Evolutionary conservation across 1,140 invertebrate genomes (phyloP), one percentile per base, ranked within the genome.

Genomic region (Wiebesia pumilae): DNA sequence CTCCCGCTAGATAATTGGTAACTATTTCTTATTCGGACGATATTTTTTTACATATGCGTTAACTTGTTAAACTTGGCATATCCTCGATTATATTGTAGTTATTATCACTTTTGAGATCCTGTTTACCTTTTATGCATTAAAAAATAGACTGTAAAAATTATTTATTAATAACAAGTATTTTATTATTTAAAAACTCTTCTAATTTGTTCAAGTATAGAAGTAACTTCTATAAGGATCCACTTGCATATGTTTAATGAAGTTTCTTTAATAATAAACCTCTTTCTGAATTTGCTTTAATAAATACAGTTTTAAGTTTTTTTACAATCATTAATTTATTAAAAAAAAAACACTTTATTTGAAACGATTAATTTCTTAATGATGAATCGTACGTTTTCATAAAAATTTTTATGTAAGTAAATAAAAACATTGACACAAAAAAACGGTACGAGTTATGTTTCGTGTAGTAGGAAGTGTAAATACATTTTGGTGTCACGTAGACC

Each of bases 1-100:
- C 87, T 88, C 86, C 88, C 79, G 51, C 86, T 89, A 86, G 82
- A 54, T 89, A 90, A 90, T 91, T 88, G 88, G 87, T 80, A 21
- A 54, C 91, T 91, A 91, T 91, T 91, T 91, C 89, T 90, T 58
- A 91, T 91, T 91, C 88, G 89, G 81, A 91, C 12, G 77, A 88
- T 89, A 87, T 90, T 92, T 92, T 62, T 90, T 89, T 88, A 91
- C 88, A 89, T 87, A 88, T 87, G 88, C 87, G 43, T 83, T 78
- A 85, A 83, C 82, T 73, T 78, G 40, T 81, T 69, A 86, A 30
- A 88, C 65, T 83, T 35, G n/a, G 24, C 30, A 40, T 69, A 27
- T 51, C n/a, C 47, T 27, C 65, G 40, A 35, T 80, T 73, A 6
- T 80, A 85, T 47, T 84, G 40, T 80, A 69, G 40, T 69, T 54